Conservation (phyloP, 2,888 invertebrate species). For the Anagyrus pseudococci region DNA sequence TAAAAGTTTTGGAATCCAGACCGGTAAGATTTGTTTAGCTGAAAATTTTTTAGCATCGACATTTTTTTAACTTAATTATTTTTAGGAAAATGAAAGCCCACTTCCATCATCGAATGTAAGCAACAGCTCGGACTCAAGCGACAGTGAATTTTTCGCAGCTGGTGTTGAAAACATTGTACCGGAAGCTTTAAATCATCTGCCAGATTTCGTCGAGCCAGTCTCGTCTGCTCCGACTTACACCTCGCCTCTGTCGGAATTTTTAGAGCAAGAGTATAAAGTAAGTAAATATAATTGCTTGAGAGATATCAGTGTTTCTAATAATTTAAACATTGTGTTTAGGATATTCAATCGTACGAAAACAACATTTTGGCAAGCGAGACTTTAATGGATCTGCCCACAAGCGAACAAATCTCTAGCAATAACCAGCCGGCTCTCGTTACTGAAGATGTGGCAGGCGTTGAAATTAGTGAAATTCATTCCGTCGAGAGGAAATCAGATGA, state of each 20-base stretch:
- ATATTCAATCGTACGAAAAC: background rate
- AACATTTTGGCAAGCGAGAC: background rate
- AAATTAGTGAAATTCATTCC: too few relatives aligned
- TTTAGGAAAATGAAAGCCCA: slow-evolving; percentile 22
- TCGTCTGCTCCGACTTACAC: background rate
- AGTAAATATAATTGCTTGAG: background rate
- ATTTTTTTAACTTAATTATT: background rate
- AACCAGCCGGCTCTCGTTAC: too few relatives aligned
- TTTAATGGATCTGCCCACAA: too few relatives aligned
- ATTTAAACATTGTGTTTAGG: background rate
- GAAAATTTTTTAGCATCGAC: too few relatives aligned
- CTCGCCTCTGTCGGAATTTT: background rate
- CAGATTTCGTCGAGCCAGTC: background rate
- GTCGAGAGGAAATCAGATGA: too few relatives aligned
- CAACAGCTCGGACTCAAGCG: slow-evolving; percentile 31
- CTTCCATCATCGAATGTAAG: slow-evolving; percentile 15
- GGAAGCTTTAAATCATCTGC: background rate
- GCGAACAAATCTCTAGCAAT: background rate
- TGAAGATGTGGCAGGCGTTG: background rate
- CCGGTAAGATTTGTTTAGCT: slow-evolving; percentile 15
- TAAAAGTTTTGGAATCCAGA: slow-evolving; percentile 20
- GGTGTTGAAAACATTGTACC: background rate
- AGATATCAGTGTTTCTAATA: background rate
- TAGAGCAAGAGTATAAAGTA: background rate
- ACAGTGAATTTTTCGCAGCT: slow-evolving; percentile 32